Conservation (phyloP, 2,797 vertebrate genomes). For the Gila robusta region DNA sequence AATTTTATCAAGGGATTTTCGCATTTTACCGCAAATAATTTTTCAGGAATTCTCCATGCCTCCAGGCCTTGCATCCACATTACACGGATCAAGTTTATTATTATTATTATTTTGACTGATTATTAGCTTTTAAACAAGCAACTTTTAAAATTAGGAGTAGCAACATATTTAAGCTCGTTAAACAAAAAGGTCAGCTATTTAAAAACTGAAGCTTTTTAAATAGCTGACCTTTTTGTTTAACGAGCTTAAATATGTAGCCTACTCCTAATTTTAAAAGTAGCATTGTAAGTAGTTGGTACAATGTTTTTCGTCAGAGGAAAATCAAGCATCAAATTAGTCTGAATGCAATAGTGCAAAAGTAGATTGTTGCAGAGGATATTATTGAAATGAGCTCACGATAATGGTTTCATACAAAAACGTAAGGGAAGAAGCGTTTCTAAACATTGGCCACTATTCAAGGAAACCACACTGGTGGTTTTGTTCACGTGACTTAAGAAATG, state of each 20-base stretch:
- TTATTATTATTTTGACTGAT: not conserved
- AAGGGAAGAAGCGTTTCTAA: slow-evolving; percentile 30
- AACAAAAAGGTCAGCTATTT: too few species aligned
- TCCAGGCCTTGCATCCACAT: not conserved
- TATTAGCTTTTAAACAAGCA: not conserved
- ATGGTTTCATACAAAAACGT: not conserved
- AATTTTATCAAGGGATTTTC: too few species aligned
- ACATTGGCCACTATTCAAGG: slow-evolving; percentile 20
- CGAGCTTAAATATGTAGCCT: not conserved
- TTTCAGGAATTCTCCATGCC: not conserved
- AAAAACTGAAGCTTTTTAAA: not conserved
- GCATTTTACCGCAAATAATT: too few species aligned
- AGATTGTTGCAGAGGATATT: not conserved
- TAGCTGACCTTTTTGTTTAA: too few species aligned
- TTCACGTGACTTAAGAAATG: slow-evolving; percentile 51
- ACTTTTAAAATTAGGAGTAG: too few species aligned
- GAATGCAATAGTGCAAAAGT: not conserved
- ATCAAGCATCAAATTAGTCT: not conserved
- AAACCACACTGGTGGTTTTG: slow-evolving; percentile 13
- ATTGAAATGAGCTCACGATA: not conserved
- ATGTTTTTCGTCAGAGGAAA: not conserved
- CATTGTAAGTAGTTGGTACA: not conserved
- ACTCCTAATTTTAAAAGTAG: not conserved
- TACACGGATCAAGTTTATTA: not conserved
- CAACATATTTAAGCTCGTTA: too few species aligned